A percentile compares a stretch with the other conserved stretches of the same genome.
These are phyloP conservation scores for Yponomeuta plumbellus DNA, from an alignment of 2,888 invertebrate genomes.

Conservation along the genomic window DNA sequence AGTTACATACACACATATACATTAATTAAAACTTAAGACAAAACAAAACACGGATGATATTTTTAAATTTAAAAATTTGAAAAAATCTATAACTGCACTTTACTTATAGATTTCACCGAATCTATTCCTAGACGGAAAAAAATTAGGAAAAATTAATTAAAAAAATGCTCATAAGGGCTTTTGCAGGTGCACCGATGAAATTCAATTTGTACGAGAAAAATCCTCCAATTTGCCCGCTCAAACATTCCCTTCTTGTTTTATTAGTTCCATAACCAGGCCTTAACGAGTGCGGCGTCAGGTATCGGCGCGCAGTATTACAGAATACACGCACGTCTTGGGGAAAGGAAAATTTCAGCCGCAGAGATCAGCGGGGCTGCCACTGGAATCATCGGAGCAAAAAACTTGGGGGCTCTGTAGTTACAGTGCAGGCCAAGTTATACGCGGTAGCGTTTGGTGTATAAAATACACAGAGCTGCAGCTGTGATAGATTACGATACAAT, in stretches of 20 bases:
- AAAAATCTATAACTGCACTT: too few relatives aligned
- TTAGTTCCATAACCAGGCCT: constrained; percentile 15
- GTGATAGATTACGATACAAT: too few relatives aligned
- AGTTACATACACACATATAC: too few relatives aligned
- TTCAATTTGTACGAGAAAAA: not conserved
- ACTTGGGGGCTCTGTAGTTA: constrained; percentile 23
- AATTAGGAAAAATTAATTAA: too few relatives aligned
- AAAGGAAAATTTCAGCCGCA: constrained; percentile 64
- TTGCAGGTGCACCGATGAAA: too few relatives aligned
- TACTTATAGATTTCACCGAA: too few relatives aligned
- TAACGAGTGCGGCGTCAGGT: constrained; percentile 12
- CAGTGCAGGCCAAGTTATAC: not conserved
- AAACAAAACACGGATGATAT: too few relatives aligned
- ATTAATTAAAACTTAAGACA: too few relatives aligned
- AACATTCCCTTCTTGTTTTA: constrained; percentile 9
- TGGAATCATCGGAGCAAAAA: constrained; percentile 65
- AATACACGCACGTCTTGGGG: constrained; percentile 50
- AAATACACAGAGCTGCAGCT: too few relatives aligned
- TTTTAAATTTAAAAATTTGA: too few relatives aligned
- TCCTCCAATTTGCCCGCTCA: not conserved
- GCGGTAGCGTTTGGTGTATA: not conserved
- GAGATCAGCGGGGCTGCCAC: constrained; percentile 67
- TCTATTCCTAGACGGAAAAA: too few relatives aligned
- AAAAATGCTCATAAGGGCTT: too few relatives aligned
- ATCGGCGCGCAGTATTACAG: constrained; percentile 7